phyloP scores from a whole-genome alignment of 2,888 invertebrate genomes.

The Pachymerium ferrugineum region DNA sequence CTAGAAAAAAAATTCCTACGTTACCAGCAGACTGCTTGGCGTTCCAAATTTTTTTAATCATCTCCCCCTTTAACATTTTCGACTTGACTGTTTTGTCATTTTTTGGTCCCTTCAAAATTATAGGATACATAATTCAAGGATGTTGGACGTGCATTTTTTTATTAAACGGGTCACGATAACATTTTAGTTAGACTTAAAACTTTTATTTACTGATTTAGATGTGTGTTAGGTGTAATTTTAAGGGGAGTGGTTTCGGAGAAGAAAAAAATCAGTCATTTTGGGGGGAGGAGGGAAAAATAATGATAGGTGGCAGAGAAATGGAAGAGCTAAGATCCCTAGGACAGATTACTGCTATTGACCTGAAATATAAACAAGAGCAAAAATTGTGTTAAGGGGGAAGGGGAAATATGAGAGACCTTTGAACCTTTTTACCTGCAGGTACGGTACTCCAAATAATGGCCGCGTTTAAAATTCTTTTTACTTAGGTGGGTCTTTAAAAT shows the following conservation, averaged over 20 bases:
- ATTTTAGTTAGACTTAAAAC: not conserved
- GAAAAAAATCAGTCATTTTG: too few relatives aligned
- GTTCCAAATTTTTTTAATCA: not conserved
- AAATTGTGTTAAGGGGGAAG: slow-evolving; percentile 7
- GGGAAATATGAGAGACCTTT: slow-evolving; percentile 1
- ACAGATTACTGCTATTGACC: slow-evolving; percentile 22
- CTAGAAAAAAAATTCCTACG: not conserved
- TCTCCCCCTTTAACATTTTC: slow-evolving; percentile 4
- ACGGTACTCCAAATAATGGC: too few relatives aligned
- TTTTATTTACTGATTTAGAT: not conserved
- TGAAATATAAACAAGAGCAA: slow-evolving; percentile 25
- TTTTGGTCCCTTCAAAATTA: not conserved
- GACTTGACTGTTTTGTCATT: slow-evolving; percentile 5
- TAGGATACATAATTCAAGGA: slow-evolving; percentile 27
- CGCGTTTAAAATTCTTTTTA: too few relatives aligned
- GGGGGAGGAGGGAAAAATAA: slow-evolving; percentile 16
- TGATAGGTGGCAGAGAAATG: slow-evolving; percentile 6
- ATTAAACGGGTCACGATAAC: slow-evolving; percentile 1
- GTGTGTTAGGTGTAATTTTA: not conserved
- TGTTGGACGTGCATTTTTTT: not conserved
- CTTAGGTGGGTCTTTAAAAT: too few relatives aligned
- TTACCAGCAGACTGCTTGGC: not conserved
- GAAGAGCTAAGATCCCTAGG: slow-evolving; percentile 17
- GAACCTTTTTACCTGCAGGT: not conserved
- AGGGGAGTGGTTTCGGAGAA: not conserved